These are phyloP conservation scores for Phainopepla nitens DNA, from an alignment of 2,113 vertebrate genomes.

Conservation along the genomic window DNA sequence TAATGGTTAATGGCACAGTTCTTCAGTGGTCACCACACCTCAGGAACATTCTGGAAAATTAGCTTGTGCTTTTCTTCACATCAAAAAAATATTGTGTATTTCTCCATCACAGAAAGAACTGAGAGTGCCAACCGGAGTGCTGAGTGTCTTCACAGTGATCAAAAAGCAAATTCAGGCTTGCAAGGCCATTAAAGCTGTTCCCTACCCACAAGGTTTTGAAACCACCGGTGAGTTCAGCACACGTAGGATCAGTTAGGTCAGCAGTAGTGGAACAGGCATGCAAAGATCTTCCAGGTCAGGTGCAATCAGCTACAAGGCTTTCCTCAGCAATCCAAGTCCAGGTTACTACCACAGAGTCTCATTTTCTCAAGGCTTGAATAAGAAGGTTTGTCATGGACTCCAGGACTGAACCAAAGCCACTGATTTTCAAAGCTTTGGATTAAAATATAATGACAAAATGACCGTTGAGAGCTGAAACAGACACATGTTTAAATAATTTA, in stretches of 20 bases:
- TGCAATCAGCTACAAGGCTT: neutral
- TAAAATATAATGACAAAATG: neutral
- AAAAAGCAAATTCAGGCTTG: neutral
- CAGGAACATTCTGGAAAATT: neutral
- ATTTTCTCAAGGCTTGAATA: neutral
- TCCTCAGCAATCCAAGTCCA: neutral
- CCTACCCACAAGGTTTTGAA: neutral
- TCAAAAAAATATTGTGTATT: neutral
- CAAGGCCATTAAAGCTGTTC: neutral
- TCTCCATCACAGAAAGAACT: neutral
- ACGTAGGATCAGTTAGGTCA: neutral
- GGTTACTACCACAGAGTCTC: neutral
- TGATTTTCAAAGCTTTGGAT: neutral
- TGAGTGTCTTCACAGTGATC: neutral
- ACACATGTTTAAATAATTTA: neutral
- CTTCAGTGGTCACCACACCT: no score
- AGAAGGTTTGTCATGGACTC: neutral
- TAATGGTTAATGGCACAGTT: neutral
- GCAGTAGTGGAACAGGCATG: neutral
- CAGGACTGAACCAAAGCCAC: neutral
- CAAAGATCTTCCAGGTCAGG: neutral
- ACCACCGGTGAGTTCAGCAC: neutral
- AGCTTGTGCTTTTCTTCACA: neutral
- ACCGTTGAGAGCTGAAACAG: neutral
- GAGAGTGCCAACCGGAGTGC: neutral